Evolutionary conservation across 2,888 invertebrate genomes (phyloP).

Genomic region (Nymphalis urticae): DNA sequence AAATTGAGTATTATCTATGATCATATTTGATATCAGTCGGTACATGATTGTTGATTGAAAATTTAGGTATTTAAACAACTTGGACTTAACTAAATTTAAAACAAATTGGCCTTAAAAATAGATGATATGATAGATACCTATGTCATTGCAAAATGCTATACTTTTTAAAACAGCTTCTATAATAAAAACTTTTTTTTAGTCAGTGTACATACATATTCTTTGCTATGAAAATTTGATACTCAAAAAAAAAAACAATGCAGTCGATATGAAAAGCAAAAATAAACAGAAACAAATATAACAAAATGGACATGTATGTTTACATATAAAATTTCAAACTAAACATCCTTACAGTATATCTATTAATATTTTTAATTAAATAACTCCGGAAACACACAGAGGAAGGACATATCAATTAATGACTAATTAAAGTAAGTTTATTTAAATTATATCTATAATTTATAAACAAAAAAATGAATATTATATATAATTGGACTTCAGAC

Average conservation of each 20-base stretch:
- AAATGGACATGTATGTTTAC: constrained; percentile 37
- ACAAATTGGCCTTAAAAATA: no score
- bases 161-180: no score
- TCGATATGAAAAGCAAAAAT: not conserved
- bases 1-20: not conserved
- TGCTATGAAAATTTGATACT: no score
- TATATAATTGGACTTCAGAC: not conserved
- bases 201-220: no score
- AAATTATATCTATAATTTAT: not conserved
- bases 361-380: constrained; percentile 28
- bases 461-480: constrained; percentile 2
- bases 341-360: constrained; percentile 35
- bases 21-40: no score
- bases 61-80: no score
- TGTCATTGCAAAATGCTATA: no score
- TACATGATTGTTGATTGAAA: no score
- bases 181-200: no score
- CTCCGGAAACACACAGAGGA: constrained; percentile 33
- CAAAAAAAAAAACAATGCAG: not conserved
- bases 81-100: no score
- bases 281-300: constrained; percentile 32
- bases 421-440: constrained; percentile 11
- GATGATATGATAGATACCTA: no score
- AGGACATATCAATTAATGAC: constrained; percentile 41
- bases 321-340: constrained; percentile 33